These are phyloP conservation scores for Sinocyclocheilus maitianheensis DNA, from an alignment of 2,113 vertebrate genomes.

Conservation along the genomic window DNA sequence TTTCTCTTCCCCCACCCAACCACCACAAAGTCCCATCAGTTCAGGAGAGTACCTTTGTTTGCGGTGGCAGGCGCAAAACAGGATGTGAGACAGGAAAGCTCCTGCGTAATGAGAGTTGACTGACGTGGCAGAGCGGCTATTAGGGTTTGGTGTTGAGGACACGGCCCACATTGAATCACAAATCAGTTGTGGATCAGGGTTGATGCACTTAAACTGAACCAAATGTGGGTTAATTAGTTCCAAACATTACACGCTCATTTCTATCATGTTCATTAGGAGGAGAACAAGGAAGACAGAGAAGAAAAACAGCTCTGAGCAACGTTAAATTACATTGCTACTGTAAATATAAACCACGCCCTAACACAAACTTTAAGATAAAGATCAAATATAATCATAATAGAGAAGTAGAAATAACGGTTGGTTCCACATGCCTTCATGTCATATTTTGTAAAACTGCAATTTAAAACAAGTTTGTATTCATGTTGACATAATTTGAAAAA, in stretches of 20 bases:
- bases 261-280: neutral
- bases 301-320: neutral
- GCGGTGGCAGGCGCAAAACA: constrained; percentile 55
- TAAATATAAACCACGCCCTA: neutral
- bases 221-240: neutral
- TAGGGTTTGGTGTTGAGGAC: neutral
- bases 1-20: neutral
- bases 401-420: neutral
- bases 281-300: neutral
- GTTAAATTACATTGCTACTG: neutral
- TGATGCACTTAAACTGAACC: neutral
- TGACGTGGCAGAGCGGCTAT: constrained; percentile 44
- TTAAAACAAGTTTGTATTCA: neutral
- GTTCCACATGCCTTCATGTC: neutral
- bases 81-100: constrained; percentile 63
- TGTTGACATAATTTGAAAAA: neutral
- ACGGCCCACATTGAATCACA: constrained; percentile 5
- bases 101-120: neutral
- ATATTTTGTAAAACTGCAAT: neutral
- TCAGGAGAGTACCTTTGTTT: constrained; percentile 60
- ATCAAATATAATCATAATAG: neutral
- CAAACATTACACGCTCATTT: constrained; percentile 21
- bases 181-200: neutral
- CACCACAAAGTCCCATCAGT: constrained; percentile 6
- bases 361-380: neutral